These are phyloP conservation scores for Calliphora vomitoria DNA, from an alignment of 2,888 invertebrate genomes.

Conservation along the genomic window DNA sequence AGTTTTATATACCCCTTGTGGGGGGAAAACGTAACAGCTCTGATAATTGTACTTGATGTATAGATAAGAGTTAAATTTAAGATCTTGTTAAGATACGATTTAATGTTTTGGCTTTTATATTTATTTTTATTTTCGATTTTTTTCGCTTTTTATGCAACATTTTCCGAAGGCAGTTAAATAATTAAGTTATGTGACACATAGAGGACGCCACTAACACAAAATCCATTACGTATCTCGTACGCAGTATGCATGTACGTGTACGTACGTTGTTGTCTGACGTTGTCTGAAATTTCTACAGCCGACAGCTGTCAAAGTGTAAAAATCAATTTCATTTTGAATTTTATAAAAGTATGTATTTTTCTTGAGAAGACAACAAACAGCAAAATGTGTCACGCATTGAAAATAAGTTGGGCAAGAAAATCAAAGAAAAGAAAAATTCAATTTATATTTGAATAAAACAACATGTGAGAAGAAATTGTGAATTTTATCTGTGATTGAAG, in stretches of 20 bases:
- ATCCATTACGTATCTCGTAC: slow-evolving; percentile 32
- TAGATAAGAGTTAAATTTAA: slow-evolving; percentile 70
- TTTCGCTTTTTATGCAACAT: slow-evolving; percentile 33
- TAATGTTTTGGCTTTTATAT: slow-evolving; percentile 36
- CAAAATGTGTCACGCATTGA: slow-evolving; percentile 55
- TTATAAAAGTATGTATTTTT: slow-evolving; percentile 21
- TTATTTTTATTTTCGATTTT: slow-evolving; percentile 34
- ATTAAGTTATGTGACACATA: slow-evolving; percentile 65
- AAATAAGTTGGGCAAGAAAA: slow-evolving; percentile 23
- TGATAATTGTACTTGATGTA: slow-evolving; percentile 67
- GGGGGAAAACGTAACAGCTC: slow-evolving; percentile 18
- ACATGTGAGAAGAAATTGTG: slow-evolving; percentile 4
- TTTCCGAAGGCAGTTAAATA: slow-evolving; percentile 65
- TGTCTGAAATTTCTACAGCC: slow-evolving; percentile 35
- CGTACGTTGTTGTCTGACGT: slow-evolving; percentile 33
- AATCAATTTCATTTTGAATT: slow-evolving; percentile 60
- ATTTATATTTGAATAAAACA: slow-evolving; percentile 40
- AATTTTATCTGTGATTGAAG: slow-evolving; percentile 15
- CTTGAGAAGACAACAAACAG: slow-evolving; percentile 31
- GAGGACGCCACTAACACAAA: slow-evolving; percentile 56
- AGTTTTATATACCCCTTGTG: background rate
- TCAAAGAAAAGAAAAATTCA: background rate
- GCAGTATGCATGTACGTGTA: background rate
- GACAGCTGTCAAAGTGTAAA: slow-evolving; percentile 66
- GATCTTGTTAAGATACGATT: slow-evolving; percentile 71